Evolutionary conservation across 2,888 invertebrate genomes (phyloP).

Genomic region (Euzetes globulus): DNA sequence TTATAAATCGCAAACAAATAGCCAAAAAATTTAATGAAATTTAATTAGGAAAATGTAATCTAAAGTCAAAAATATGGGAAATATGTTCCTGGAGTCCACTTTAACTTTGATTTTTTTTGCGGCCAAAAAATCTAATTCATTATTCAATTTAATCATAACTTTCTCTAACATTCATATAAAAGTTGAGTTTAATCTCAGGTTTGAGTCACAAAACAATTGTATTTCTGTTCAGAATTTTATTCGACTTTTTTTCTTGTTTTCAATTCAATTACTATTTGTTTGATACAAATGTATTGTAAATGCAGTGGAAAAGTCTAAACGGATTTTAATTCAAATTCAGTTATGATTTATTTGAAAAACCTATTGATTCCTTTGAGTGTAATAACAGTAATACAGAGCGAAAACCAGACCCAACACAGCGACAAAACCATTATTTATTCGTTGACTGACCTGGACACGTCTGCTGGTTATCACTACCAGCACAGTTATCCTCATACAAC

Average conservation of each 20-base stretch:
- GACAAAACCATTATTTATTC: constrained; percentile 9
- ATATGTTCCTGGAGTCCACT: too few species aligned
- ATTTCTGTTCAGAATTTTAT: not conserved
- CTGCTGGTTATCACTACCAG: constrained; percentile 15
- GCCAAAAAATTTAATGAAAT: too few species aligned
- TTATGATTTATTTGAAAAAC: not conserved
- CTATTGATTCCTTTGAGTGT: not conserved
- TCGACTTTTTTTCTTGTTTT: too few species aligned
- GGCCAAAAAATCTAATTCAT: too few species aligned
- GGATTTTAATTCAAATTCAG: not conserved
- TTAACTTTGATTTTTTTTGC: too few species aligned
- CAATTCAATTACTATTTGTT: too few species aligned
- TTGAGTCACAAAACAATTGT: not conserved
- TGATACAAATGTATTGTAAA: not conserved
- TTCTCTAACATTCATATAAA: constrained; percentile 1
- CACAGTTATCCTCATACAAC: not conserved
- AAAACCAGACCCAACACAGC: not conserved
- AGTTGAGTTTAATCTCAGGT: not conserved
- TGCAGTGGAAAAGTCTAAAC: not conserved
- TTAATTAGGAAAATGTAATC: too few species aligned
- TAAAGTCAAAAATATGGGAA: too few species aligned
- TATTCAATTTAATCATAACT: too few species aligned
- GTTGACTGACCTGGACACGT: not conserved
- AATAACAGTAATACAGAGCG: not conserved
- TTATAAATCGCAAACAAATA: too few species aligned